These are phyloP conservation scores for Chelon labrosus DNA, from an alignment of 2,797 vertebrate genomes.

Conservation along the genomic window DNA sequence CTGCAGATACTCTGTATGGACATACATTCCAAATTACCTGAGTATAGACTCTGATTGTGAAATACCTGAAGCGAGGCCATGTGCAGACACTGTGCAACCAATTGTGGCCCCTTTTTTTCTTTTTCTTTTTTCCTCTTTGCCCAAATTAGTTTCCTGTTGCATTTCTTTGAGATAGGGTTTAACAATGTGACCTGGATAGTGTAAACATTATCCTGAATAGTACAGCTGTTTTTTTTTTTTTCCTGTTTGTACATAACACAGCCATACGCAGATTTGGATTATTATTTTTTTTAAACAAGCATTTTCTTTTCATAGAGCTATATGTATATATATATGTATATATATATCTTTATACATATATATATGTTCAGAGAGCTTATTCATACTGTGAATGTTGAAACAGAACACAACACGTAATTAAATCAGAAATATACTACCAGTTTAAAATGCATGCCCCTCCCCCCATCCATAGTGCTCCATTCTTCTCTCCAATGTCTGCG, in stretches of 20 bases:
- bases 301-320: conserved; percentile 75
- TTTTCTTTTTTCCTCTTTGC: conserved; percentile 22
- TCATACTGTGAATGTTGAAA: conserved; percentile 93
- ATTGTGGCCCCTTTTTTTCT: conserved; percentile 78
- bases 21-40: conserved; percentile 96
- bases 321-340: conserved; percentile 43
- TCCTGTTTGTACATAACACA: conserved; percentile 89
- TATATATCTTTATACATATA: conserved; percentile 42
- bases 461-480: conserved; percentile 50
- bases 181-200: conserved; percentile 89
- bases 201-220: conserved; percentile 92
- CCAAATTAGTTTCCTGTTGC: conserved; percentile 71
- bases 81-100: conserved; percentile 88
- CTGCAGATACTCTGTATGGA: conserved; percentile 85
- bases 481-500: conserved; percentile 48
- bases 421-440: conserved; percentile 89
- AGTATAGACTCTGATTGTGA: conserved; percentile 93
- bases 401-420: conserved; percentile 91
- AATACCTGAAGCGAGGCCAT: conserved; percentile 94
- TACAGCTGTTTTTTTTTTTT: conserved; percentile 79
- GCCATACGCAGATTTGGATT: conserved; percentile 88
- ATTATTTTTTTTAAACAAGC: conserved; percentile 86
- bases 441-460: conserved; percentile 79
- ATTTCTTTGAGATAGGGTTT: conserved; percentile 81
- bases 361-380: conserved; percentile 90